A percentile compares a stretch with the other conserved stretches of the same genome.
Conservation (phyloP, 53 echinoderm and acorn worm genomes). For the Echinarachnius parma region DNA sequence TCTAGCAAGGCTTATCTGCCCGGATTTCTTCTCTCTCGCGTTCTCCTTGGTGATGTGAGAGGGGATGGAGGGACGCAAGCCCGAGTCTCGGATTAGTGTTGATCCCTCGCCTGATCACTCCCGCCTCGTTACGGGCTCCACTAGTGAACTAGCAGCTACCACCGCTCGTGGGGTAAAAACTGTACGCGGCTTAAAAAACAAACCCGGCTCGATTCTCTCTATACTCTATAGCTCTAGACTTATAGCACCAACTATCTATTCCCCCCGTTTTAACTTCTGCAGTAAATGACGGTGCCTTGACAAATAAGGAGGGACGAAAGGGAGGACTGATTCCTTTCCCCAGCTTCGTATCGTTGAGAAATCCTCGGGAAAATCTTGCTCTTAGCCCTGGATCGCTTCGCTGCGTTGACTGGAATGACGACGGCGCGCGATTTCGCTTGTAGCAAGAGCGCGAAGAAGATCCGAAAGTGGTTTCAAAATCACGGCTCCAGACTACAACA, state of each 20-base stretch:
- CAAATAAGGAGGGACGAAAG: neutral
- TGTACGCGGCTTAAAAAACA: conserved; percentile 47
- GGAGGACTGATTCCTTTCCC: neutral
- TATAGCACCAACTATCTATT: neutral
- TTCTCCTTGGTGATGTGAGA: conserved; percentile 1
- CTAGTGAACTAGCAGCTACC: conserved; percentile 33
- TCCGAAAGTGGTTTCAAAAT: conserved; percentile 23
- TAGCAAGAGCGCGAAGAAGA: conserved; percentile 37
- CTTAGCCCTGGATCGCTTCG: conserved; percentile 18
- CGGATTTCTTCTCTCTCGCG: conserved; percentile 30
- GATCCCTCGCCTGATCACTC: conserved; percentile 44
- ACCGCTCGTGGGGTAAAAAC: no score
- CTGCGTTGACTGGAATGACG: conserved; percentile 19
- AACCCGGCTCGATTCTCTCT: conserved; percentile 10
- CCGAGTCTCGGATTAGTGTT: conserved; percentile 42
- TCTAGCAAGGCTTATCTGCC: no score
- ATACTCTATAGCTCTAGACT: neutral
- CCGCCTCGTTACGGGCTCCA: conserved; percentile 45
- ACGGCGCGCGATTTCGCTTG: conserved; percentile 36
- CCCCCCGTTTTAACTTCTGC: neutral
- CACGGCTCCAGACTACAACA: conserved; percentile 7
- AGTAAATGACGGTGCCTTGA: no score
- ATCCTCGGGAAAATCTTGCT: conserved; percentile 45
- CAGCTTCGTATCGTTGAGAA: conserved; percentile 8
- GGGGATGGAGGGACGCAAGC: conserved; percentile 18